Evolutionary conservation across 2,113 vertebrate genomes (phyloP).

Genomic region (Melanerpes aurifrons): DNA sequence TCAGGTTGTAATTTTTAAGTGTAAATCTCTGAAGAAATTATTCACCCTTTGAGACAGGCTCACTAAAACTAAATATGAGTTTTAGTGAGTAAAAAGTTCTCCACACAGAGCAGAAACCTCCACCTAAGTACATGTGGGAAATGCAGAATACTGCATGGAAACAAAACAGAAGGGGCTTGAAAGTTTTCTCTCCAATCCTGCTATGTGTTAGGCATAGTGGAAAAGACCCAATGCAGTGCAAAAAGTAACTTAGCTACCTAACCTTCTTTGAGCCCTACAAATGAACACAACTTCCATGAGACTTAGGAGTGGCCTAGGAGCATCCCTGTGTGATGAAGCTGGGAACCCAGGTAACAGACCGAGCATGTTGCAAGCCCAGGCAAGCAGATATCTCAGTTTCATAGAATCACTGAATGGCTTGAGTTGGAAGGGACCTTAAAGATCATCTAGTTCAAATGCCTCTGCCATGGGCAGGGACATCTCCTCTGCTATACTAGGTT

Average conservation of each 20-base stretch:
- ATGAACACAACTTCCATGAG: neutral
- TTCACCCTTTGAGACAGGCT: neutral
- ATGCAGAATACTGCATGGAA: neutral
- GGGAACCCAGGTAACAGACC: accelerated
- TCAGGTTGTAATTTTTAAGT: neutral
- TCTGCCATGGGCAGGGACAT: no score
- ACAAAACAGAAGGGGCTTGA: slow-evolving; percentile 12
- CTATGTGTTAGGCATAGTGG: neutral
- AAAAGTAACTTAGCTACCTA: neutral
- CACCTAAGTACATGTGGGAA: slow-evolving; percentile 3
- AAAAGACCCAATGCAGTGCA: slow-evolving; percentile 15
- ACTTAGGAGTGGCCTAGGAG: neutral
- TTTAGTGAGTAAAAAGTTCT: neutral
- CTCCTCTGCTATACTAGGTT: no score
- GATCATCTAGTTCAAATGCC: no score
- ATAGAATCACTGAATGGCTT: no score
- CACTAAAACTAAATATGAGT: neutral
- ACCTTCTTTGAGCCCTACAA: neutral
- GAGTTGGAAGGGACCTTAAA: no score
- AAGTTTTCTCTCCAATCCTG: slow-evolving; percentile 12
- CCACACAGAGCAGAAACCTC: neutral
- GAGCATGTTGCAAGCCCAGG: neutral
- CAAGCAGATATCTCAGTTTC: accelerated
- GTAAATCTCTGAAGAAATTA: slow-evolving; percentile 23
- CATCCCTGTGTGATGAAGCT: accelerated